A percentile compares a stretch with the other conserved stretches of the same genome.
These are phyloP conservation scores for Cephalotes varians DNA, from an alignment of 2,888 invertebrate genomes.

Conservation along the genomic window DNA sequence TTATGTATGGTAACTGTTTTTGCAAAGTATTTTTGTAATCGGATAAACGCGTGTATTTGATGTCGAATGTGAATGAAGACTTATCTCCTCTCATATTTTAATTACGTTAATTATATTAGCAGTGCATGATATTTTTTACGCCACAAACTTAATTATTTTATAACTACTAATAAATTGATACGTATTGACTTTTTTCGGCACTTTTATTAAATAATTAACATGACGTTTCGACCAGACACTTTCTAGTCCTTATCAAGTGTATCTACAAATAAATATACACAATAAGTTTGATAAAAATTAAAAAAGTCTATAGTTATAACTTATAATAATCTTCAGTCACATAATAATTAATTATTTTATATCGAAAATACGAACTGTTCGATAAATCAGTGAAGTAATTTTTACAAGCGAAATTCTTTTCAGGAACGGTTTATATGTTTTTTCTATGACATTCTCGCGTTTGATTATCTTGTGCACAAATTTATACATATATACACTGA, in stretches of 20 bases:
- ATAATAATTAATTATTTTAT: constrained; percentile 18
- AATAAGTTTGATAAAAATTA: too few relatives aligned
- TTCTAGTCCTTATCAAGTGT: too few relatives aligned
- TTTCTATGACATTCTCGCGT: background rate
- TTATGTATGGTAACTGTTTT: constrained; percentile 19
- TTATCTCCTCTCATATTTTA: background rate
- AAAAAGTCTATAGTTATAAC: too few relatives aligned
- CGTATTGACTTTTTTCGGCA: too few relatives aligned
- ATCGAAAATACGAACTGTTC: background rate
- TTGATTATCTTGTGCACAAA: background rate
- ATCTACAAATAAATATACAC: too few relatives aligned
- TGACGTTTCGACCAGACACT: too few relatives aligned
- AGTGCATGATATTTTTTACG: background rate
- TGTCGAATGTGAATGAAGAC: background rate
- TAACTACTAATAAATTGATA: too few relatives aligned
- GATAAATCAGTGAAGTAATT: background rate
- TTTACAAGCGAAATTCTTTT: background rate
- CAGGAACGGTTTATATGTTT: background rate
- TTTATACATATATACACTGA: too few relatives aligned
- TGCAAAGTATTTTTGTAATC: constrained; percentile 6
- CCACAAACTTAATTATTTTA: background rate
- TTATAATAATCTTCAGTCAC: too few relatives aligned
- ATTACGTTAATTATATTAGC: constrained; percentile 8
- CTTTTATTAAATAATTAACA: too few relatives aligned
- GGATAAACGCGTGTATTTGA: background rate